phyloP scores from a whole-genome alignment of 53 echinoderm and acorn worm genomes.

The Glandiceps talaboti region DNA sequence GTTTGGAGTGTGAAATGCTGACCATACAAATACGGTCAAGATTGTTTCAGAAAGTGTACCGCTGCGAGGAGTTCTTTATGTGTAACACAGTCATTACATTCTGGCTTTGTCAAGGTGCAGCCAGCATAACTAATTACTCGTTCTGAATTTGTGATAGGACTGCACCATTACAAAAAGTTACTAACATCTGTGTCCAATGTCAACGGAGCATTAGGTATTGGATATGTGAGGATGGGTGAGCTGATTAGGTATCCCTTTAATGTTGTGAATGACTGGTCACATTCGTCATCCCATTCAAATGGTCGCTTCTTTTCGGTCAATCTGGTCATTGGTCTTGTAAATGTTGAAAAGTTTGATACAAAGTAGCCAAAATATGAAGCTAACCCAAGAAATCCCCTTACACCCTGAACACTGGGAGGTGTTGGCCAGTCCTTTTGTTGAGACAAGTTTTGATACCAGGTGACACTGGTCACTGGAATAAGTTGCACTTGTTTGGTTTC shows the following conservation, averaged over 20 bases:
- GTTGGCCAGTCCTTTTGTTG: not conserved
- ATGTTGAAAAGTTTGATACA: not conserved
- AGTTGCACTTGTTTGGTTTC: not conserved
- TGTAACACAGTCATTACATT: no score
- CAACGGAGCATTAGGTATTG: not conserved
- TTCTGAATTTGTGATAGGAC: no score
- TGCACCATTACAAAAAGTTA: no score
- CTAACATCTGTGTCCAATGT: not conserved
- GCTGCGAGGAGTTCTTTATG: no score
- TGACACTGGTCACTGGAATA: not conserved
- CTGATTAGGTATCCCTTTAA: not conserved
- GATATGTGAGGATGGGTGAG: not conserved
- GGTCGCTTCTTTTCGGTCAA: not conserved
- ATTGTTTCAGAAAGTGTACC: no score
- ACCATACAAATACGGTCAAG: no score
- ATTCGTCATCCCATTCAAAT: not conserved
- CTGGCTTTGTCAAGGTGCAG: no score
- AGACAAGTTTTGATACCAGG: not conserved
- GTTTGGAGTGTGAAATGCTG: no score
- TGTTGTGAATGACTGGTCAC: not conserved
- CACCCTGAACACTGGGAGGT: not conserved
- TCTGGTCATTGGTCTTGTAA: not conserved
- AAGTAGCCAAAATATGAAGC: not conserved
- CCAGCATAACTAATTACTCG: no score
- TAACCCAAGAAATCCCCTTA: not conserved